Evolutionary conservation across 2,797 vertebrate genomes (phyloP).

Genomic region (Streptopelia turtur): DNA sequence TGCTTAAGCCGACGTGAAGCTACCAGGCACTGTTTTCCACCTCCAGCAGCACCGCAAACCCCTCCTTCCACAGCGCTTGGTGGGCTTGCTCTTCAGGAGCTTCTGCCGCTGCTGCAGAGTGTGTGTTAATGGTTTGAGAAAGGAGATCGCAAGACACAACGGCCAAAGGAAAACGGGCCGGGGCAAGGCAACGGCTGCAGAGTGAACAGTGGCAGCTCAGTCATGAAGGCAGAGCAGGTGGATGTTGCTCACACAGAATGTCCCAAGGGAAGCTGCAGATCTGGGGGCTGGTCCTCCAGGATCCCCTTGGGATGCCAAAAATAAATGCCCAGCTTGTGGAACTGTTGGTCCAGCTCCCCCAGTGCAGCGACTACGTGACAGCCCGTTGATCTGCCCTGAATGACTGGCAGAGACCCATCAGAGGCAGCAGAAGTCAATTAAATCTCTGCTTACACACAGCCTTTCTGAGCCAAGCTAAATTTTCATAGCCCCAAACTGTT

Average conservation of each 20-base stretch:
- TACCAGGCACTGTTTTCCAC: not conserved
- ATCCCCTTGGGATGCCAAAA: not conserved
- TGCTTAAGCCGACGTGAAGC: not conserved
- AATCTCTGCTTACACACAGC: constrained; percentile 75
- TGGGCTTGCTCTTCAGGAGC: not conserved
- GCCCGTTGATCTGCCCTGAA: constrained; percentile 73
- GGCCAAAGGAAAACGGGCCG: not conserved
- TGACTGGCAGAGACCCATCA: constrained; percentile 82
- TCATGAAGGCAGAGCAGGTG: not conserved
- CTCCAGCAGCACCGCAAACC: not conserved
- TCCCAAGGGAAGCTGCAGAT: not conserved
- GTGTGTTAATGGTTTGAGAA: not conserved
- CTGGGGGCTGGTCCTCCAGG: not conserved
- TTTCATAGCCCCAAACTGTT: constrained; percentile 76
- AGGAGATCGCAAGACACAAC: not conserved
- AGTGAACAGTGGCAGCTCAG: not conserved
- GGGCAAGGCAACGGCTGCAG: not conserved
- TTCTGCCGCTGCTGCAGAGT: not conserved
- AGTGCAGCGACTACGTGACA: constrained; percentile 60
- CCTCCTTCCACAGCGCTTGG: not conserved
- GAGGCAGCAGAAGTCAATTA: constrained; percentile 88
- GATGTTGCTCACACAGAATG: not conserved
- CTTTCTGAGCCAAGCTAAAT: constrained; percentile 83
- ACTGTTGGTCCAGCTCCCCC: not conserved
- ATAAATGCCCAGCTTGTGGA: constrained; percentile 31